These are phyloP conservation scores for Polylopha cassiicola DNA, from an alignment of 2,888 invertebrate genomes.

Conservation along the genomic window DNA sequence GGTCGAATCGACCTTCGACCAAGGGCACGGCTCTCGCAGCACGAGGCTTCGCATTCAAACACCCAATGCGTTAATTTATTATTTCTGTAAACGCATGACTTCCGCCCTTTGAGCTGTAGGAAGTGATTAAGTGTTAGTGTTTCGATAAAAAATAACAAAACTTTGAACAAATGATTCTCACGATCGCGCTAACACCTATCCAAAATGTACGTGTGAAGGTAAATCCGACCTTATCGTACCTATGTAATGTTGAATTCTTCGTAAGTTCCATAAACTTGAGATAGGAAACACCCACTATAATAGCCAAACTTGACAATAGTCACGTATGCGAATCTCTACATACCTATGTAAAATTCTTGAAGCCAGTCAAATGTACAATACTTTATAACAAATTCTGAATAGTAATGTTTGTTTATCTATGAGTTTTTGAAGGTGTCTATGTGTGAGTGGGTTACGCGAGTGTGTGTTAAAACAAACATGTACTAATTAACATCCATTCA, in stretches of 20 bases:
- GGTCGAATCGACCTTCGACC: slow-evolving; percentile 61
- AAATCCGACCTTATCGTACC: slow-evolving; percentile 35
- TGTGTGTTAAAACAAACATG: slow-evolving; percentile 62
- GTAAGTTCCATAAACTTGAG: slow-evolving; percentile 18
- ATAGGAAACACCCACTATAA: slow-evolving; percentile 9
- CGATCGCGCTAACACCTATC: slow-evolving; percentile 52
- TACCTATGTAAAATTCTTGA: too few species aligned
- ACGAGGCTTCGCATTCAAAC: slow-evolving; percentile 52
- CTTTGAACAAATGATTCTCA: slow-evolving; percentile 60
- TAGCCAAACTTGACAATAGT: slow-evolving; percentile 2
- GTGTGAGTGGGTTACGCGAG: slow-evolving; percentile 40
- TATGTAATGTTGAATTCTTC: slow-evolving; percentile 29
- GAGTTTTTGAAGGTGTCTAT: slow-evolving; percentile 31
- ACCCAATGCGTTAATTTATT: slow-evolving; percentile 65
- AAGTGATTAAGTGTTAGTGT: slow-evolving; percentile 66
- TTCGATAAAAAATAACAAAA: slow-evolving; percentile 64
- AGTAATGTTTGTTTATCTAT: slow-evolving; percentile 23
- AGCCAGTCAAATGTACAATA: too few species aligned
- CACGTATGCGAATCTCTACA: too few species aligned
- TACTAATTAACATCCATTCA: slow-evolving; percentile 71
- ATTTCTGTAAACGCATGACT: slow-evolving; percentile 66
- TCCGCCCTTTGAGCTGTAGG: slow-evolving; percentile 73
- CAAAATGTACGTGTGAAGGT: slow-evolving; percentile 49
- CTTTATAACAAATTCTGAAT: background rate
- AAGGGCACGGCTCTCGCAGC: slow-evolving; percentile 50